Evolutionary conservation across 2,888 invertebrate species (phyloP), one percentile per base, ranked within the genome.

Genomic region (Spisula subtruncata): DNA sequence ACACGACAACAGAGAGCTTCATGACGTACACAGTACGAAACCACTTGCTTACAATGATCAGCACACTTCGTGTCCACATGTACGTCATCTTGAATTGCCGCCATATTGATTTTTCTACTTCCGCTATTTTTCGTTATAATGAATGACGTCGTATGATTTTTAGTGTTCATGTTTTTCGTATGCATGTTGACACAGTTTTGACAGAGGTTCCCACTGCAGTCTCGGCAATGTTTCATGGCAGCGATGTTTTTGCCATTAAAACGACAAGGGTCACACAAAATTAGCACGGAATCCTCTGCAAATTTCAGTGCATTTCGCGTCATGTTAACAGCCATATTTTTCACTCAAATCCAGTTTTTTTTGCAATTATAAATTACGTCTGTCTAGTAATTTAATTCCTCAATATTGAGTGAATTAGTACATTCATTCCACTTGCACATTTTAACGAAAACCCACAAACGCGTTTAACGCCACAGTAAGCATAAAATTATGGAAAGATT

Each of bases 121-220:
- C 25, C 56, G 35, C n/a, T 54, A 8, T 56, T 29, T 60, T 60
- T 83, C 41, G 32, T 84, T 29, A 84, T 80, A 48, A 88, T 83
- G 35, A 83, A 88, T n/a, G 83, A 60, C 46, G 83, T 29, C 32
- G 32, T 51, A 32, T 88, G 88, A 14, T 83, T 81, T 79, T 81
- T 83, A 6, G 88, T 88, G 60, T 81, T 88, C 46, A 10, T n/a
- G 0, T 14, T 56, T 56, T 79, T 75, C 46, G 54, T 83, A 35
- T 88, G 88, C 51, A 60, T 60, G 81, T 84, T 89, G 32, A 54
- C 79, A 71, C 89, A 89, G 56, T 81, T 54, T 8, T 85, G 51
- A 35, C 89, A 89, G 32, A 89, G 82, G 48, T 89, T 85, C 0
- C 89, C 89, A 18, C 71, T 82, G 48, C 89, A 89, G 48, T 89